These are phyloP conservation scores for Etheostoma perlongum DNA, from an alignment of 2,797 vertebrate species.

Conservation along the genomic window DNA sequence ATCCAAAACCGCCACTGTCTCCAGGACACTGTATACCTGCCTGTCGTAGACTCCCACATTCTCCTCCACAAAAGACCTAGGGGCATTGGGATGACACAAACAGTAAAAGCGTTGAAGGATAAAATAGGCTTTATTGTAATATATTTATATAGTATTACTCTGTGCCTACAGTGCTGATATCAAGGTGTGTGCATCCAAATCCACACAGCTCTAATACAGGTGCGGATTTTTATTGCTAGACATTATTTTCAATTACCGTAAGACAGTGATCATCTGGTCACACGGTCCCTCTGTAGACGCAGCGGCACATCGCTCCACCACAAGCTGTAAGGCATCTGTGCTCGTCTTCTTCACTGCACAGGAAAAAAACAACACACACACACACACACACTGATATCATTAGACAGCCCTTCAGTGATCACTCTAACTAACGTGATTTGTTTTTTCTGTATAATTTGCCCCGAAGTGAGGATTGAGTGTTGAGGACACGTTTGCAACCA, in stretches of 20 bases:
- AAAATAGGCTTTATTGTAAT: neutral
- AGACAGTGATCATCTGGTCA: slow-evolving; percentile 86
- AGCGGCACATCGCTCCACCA: slow-evolving; percentile 90
- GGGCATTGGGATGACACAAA: slow-evolving; percentile 44
- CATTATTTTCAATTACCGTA: slow-evolving; percentile 85
- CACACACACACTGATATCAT: slow-evolving; percentile 35
- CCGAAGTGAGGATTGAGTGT: slow-evolving; percentile 10
- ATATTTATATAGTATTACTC: neutral
- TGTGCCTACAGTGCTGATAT: neutral
- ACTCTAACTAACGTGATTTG: slow-evolving; percentile 15
- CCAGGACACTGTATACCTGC: slow-evolving; percentile 90
- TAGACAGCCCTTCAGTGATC: slow-evolving; percentile 24
- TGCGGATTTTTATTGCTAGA: slow-evolving; percentile 28
- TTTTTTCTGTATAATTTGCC: slow-evolving; percentile 24
- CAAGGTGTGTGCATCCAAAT: neutral
- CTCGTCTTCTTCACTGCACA: slow-evolving; percentile 91
- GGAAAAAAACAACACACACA: neutral
- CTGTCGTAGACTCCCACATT: slow-evolving; percentile 88
- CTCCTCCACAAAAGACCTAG: slow-evolving; percentile 92
- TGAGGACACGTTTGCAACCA: slow-evolving; percentile 12
- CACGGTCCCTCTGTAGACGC: slow-evolving; percentile 82
- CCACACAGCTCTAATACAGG: slow-evolving; percentile 1
- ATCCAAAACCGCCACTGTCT: slow-evolving; percentile 88
- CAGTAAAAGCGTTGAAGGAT: neutral
- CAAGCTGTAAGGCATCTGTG: slow-evolving; percentile 89